Evolutionary conservation across 2,888 invertebrate species (phyloP).

Genomic region (Drosophila buzzatii): DNA sequence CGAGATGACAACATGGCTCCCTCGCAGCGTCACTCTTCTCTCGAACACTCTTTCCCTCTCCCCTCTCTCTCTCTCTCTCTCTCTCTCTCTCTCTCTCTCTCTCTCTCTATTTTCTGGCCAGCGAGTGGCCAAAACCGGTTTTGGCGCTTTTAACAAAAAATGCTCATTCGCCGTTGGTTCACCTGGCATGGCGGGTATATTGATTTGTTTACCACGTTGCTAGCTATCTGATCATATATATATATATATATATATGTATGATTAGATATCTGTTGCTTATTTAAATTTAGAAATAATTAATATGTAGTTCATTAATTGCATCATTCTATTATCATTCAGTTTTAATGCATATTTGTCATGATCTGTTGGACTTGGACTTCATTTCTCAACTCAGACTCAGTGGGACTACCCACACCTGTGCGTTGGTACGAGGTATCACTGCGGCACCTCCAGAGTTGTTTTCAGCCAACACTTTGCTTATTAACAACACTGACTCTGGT

Average conservation of each 20-base stretch:
- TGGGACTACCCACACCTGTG: neutral
- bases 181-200: neutral
- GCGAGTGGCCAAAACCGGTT: conserved; percentile 39
- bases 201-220: conserved; percentile 9
- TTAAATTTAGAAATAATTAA: too few relatives aligned
- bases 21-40: neutral
- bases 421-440: conserved; percentile 2
- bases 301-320: too few relatives aligned
- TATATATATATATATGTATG: neutral
- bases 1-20: conserved; percentile 31
- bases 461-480: conserved; percentile 46
- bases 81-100: conserved; percentile 13
- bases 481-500: conserved; percentile 5
- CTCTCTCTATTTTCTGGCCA: neutral
- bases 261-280: too few relatives aligned
- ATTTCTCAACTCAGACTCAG: neutral
- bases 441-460: conserved; percentile 6
- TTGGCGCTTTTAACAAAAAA: conserved; percentile 34
- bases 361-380: too few relatives aligned
- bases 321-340: too few relatives aligned
- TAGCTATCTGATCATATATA: neutral
- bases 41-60: neutral
- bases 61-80: conserved; percentile 4
- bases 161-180: neutral
- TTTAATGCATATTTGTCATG: too few relatives aligned